phyloP scores from a whole-genome alignment of 1,140 invertebrate species.

The Nasonia longicornis region DNA sequence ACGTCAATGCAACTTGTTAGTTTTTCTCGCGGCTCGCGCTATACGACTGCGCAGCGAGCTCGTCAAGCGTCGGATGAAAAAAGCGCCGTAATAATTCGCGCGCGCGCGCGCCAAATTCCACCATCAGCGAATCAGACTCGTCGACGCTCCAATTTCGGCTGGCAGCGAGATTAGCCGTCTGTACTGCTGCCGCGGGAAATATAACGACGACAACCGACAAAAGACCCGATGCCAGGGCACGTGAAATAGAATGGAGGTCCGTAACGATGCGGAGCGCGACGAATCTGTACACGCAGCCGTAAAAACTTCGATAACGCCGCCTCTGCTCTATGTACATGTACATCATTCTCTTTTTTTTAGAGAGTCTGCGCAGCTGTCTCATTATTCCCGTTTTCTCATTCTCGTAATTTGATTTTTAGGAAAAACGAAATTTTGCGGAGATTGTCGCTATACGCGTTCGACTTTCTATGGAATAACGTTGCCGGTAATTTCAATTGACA shows the following conservation, averaged over 20 bases:
- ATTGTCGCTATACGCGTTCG: too few relatives aligned
- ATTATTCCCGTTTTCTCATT: not conserved
- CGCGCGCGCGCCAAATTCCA: not conserved
- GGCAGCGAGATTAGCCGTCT: not conserved
- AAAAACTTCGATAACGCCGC: conserved; percentile 13
- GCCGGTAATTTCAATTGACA: too few relatives aligned
- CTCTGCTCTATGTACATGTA: not conserved
- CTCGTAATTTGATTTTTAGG: not conserved
- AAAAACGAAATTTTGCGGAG: not conserved
- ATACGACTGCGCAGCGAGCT: too few relatives aligned
- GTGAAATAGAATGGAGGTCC: not conserved
- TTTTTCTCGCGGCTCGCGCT: too few relatives aligned
- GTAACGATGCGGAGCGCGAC: not conserved
- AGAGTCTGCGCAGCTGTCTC: not conserved
- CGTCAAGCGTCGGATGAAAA: not conserved
- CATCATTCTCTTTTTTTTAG: not conserved
- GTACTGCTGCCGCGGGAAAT: not conserved
- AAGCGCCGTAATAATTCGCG: not conserved
- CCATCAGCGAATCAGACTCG: not conserved
- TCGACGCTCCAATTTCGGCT: not conserved
- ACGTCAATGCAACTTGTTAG: too few relatives aligned
- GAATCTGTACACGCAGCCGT: not conserved
- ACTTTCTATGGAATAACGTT: too few relatives aligned
- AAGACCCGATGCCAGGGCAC: not conserved
- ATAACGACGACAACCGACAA: not conserved